Evolutionary conservation across 2,888 invertebrate genomes (phyloP), one percentile per base, ranked within the genome.

Genomic region (Dromius quadrimaculatus): DNA sequence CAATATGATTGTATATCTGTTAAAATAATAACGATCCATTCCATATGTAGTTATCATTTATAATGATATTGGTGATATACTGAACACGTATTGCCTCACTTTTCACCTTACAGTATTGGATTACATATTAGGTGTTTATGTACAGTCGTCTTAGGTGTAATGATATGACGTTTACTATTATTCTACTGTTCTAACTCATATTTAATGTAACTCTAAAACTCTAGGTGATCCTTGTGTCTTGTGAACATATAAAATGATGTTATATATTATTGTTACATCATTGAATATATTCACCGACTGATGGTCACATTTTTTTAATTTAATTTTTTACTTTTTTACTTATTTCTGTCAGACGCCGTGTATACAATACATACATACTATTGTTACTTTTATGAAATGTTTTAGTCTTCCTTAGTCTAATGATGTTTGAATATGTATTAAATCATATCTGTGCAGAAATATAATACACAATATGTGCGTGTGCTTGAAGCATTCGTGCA

Each of bases 321-420:
- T 59, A n/a, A 59, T 65, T 65, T 47, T 65, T 38, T 65, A 65
- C 50, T 65, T 65, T 65, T 65, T 65, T 65, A 65, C 20, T 65
- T 65, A 22, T 50, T 65, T 65, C 36, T 65, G 54, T 65, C 50
- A 65, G 32, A 65, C 47, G 38, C 47, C 61, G 61, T 64, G 47
- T 64, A 64, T 64, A 64, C 47, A 64, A 34, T 64, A 47, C 45
- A 45, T 66, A 66, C 54, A 66, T 57, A 66, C 57, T 66, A 45
- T 43, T 68, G 68, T 68, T 68, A 68, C 23, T 68, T 66, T 70
- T 62, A 70, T 70, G 61, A 62, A 70, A 70, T 70, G 36, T 70
- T 70, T 70, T 70, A 70, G 69, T 70, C 69, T 70, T 70, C 69
- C 69, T 70, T 62, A 70, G 69, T 62, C 69, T 62, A 70, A 70